These are phyloP conservation scores for Dendronephthya gigantea DNA, from an alignment of 64 coral and sea anemone species.

Conservation along the genomic window DNA sequence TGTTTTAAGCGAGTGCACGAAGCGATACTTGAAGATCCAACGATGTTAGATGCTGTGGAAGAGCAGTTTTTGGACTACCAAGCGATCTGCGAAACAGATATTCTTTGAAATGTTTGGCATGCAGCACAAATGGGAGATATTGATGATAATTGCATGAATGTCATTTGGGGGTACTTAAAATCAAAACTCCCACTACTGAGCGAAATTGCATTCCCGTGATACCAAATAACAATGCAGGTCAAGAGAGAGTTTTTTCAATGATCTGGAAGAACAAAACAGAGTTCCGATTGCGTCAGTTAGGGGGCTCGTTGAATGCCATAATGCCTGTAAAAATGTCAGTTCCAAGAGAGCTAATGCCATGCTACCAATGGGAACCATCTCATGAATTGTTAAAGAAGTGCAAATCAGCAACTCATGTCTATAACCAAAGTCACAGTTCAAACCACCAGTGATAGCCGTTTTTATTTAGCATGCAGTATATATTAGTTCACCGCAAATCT, in stretches of 20 bases:
- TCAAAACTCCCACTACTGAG: background rate
- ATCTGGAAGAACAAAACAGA: background rate
- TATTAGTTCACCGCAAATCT: too few species aligned
- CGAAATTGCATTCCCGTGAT: background rate
- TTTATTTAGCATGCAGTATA: too few species aligned
- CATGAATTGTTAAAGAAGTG: too few species aligned
- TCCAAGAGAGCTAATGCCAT: background rate
- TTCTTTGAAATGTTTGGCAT: background rate
- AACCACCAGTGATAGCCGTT: too few species aligned
- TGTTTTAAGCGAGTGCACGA: too few species aligned
- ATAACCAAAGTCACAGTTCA: too few species aligned
- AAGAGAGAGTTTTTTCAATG: background rate
- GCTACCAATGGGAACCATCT: too few species aligned
- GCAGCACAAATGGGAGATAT: too few species aligned
- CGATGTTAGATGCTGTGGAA: too few species aligned
- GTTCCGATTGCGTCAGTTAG: background rate
- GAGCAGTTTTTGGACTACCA: constrained; percentile 15
- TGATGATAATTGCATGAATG: background rate
- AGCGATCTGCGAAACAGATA: background rate
- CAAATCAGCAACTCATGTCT: too few species aligned
- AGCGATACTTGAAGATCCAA: too few species aligned
- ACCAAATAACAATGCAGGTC: background rate
- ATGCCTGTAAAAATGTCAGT: background rate
- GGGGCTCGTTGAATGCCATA: background rate
- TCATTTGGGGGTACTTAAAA: constrained; percentile 11